Evolutionary conservation across 2,797 vertebrate species (phyloP).

Genomic region (Rhinoraja longicauda): DNA sequence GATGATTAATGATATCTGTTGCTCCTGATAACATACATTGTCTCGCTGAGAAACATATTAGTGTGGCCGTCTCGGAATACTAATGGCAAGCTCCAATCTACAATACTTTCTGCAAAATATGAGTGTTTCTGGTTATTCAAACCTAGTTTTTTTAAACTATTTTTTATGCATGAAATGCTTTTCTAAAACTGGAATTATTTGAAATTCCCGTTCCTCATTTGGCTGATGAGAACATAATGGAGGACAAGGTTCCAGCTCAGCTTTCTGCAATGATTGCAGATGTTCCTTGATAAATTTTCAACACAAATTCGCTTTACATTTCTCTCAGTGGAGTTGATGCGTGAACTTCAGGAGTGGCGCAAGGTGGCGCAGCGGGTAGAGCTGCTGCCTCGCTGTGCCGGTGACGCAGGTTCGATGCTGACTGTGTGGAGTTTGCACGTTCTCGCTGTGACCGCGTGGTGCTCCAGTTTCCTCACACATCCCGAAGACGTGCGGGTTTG

Average conservation of each 20-base stretch:
- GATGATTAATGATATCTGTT: constrained; percentile 37
- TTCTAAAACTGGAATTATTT: not conserved
- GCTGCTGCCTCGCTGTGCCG: too few species aligned
- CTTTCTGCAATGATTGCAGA: not conserved
- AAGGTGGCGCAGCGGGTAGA: too few species aligned
- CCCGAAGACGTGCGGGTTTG: too few species aligned
- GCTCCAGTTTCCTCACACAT: too few species aligned
- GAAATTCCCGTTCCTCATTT: not conserved
- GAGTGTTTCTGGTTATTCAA: not conserved
- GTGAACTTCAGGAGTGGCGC: too few species aligned
- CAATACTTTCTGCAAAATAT: not conserved
- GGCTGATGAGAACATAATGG: not conserved
- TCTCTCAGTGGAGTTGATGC: not conserved
- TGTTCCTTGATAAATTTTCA: constrained; percentile 2
- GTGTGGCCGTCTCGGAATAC: not conserved
- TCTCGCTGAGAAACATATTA: constrained; percentile 28
- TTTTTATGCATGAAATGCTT: not conserved
- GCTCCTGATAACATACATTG: constrained; percentile 16
- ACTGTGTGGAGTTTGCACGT: too few species aligned
- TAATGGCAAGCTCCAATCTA: not conserved
- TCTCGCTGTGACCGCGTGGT: too few species aligned
- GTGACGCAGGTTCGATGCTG: too few species aligned
- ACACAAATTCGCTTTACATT: not conserved
- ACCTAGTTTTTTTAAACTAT: not conserved
- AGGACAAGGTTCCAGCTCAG: constrained; percentile 5